Evolutionary conservation across 2,113 vertebrate genomes (phyloP).

Genomic region (Coracopsis vasa): DNA sequence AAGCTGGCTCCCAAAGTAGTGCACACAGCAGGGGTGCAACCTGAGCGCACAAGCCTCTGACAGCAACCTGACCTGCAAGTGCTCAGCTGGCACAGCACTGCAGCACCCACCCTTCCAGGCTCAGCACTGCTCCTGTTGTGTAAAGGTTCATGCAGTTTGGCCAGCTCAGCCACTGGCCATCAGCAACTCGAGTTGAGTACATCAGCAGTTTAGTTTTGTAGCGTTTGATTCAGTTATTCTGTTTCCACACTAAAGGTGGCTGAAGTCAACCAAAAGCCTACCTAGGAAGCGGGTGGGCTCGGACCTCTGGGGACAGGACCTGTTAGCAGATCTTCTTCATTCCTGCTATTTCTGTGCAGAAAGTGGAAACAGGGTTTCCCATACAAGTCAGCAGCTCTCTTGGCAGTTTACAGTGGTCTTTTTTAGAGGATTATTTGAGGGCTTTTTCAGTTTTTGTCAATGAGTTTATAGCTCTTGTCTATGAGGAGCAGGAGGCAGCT

Average conservation of each 20-base stretch:
- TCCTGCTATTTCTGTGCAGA: neutral
- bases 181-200: neutral
- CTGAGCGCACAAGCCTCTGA: neutral
- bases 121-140: neutral
- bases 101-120: neutral
- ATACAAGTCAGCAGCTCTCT: neutral
- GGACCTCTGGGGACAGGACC: accelerated
- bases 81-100: too few species aligned
- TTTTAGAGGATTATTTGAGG: neutral
- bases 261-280: neutral
- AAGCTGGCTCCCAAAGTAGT: neutral
- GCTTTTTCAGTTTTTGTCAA: neutral
- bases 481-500: neutral
- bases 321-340: neutral
- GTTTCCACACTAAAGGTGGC: neutral
- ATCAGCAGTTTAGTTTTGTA: neutral
- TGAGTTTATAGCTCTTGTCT: neutral
- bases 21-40: neutral
- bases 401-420: neutral
- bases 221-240: neutral
- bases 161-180: neutral
- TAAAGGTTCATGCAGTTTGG: neutral
- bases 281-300: neutral
- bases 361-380: neutral
- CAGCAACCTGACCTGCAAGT: neutral